phyloP scores from a whole-genome alignment of 2,888 invertebrate genomes.

The Creontiades dilutus region DNA sequence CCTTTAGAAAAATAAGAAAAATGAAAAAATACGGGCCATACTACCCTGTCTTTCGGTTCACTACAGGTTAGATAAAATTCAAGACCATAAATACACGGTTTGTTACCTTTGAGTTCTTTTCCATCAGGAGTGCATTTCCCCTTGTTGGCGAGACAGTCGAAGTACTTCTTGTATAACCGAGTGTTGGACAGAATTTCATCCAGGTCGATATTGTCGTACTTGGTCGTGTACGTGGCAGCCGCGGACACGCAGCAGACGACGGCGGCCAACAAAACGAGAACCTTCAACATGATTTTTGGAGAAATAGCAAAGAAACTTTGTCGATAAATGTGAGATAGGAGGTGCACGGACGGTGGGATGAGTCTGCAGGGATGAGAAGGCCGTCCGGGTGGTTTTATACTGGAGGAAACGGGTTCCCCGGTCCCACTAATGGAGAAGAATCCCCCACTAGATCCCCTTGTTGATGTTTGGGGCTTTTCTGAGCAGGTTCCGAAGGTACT shows the following conservation, averaged over 20 bases:
- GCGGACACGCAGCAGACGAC: conserved; percentile 35
- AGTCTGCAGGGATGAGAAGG: neutral
- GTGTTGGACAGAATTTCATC: conserved; percentile 76
- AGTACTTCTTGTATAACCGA: conserved; percentile 76
- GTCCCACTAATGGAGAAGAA: neutral
- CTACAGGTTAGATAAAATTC: too few species aligned
- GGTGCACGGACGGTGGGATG: neutral
- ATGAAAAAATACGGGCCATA: too few species aligned
- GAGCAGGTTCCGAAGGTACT: neutral
- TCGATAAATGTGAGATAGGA: neutral
- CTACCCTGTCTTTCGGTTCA: too few species aligned
- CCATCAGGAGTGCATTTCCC: conserved; percentile 76
- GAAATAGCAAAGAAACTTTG: neutral
- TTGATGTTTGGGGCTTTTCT: neutral
- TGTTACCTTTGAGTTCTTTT: conserved; percentile 75
- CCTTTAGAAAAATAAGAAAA: too few species aligned
- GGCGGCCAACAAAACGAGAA: conserved; percentile 40
- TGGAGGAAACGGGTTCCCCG: neutral
- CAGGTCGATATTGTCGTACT: conserved; percentile 75
- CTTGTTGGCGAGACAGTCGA: conserved; percentile 76
- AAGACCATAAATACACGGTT: too few species aligned
- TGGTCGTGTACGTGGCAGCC: conserved; percentile 72
- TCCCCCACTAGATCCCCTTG: neutral
- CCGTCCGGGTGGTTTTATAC: neutral
- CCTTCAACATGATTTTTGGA: conserved; percentile 3